Evolutionary conservation across 2,797 vertebrate genomes (phyloP).

Genomic region (Chiloscyllium punctatum): DNA sequence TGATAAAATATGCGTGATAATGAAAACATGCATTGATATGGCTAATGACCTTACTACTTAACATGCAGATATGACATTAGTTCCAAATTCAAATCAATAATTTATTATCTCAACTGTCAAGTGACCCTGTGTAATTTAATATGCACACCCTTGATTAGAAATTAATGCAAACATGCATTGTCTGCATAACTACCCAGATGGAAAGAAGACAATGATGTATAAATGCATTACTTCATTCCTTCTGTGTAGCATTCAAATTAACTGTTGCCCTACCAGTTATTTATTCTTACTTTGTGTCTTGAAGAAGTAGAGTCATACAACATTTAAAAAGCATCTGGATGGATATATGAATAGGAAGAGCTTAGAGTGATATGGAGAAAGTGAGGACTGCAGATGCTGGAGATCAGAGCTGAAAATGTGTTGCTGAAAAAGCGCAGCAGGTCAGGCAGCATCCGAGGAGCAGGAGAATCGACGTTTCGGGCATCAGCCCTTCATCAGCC

Average conservation of each 20-base stretch:
- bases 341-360: no score
- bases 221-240: neutral
- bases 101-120: constrained; percentile 8
- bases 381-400: no score
- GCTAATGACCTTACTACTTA: constrained; percentile 12
- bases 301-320: neutral
- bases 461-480: no score
- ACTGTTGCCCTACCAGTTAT: neutral
- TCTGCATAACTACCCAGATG: neutral
- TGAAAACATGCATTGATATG: neutral
- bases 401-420: no score
- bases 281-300: neutral
- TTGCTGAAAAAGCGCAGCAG: no score
- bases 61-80: neutral
- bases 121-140: neutral
- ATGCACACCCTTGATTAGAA: constrained; percentile 8
- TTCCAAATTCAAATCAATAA: constrained; percentile 7
- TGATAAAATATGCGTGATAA: constrained; percentile 12
- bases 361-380: no score
- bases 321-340: neutral
- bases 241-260: neutral
- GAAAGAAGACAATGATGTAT: neutral
- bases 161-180: neutral
- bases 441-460: no score
- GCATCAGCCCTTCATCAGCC: no score